Conservation (phyloP, 2,113 vertebrate species). For the Dissostichus mawsoni region DNA sequence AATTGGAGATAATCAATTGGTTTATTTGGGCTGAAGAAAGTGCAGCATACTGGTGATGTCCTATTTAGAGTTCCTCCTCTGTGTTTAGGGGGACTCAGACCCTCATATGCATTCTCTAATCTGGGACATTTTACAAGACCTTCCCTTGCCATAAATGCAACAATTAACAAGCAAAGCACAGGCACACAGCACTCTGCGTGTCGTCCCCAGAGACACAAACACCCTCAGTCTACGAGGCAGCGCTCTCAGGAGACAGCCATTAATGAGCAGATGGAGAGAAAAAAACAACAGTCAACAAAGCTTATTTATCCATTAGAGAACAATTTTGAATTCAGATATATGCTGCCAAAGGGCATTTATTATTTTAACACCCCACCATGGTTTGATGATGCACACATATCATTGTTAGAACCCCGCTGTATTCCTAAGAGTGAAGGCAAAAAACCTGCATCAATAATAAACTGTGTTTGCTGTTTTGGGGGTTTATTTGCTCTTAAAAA, state of each 20-base stretch:
- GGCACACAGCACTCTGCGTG: conserved; percentile 53
- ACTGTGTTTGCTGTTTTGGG: conserved; percentile 26
- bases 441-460: conserved; percentile 59
- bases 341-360: conserved; percentile 76
- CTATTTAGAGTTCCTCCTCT: conserved; percentile 68
- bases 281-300: conserved; percentile 75
- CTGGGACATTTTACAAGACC: conserved; percentile 71
- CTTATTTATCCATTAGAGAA: conserved; percentile 87
- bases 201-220: conserved; percentile 71
- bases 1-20: conserved; percentile 82
- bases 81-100: conserved; percentile 28
- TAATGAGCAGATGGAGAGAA: conserved; percentile 74
- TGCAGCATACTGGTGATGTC: conserved; percentile 70
- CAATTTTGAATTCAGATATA: conserved; percentile 83
- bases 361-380: conserved; percentile 63
- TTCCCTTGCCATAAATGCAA: conserved; percentile 71
- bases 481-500: conserved; percentile 33
- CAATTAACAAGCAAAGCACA: conserved; percentile 76
- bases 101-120: conserved; percentile 68
- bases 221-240: conserved; percentile 68
- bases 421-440: conserved; percentile 40
- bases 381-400: conserved; percentile 62
- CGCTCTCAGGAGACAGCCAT: conserved; percentile 62
- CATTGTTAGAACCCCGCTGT: conserved; percentile 44
- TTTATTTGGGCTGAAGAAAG: conserved; percentile 73